Evolutionary conservation across 2,797 vertebrate species (phyloP), one percentile per base, ranked within the genome.

Genomic region (Mormyrops boulengeri): DNA sequence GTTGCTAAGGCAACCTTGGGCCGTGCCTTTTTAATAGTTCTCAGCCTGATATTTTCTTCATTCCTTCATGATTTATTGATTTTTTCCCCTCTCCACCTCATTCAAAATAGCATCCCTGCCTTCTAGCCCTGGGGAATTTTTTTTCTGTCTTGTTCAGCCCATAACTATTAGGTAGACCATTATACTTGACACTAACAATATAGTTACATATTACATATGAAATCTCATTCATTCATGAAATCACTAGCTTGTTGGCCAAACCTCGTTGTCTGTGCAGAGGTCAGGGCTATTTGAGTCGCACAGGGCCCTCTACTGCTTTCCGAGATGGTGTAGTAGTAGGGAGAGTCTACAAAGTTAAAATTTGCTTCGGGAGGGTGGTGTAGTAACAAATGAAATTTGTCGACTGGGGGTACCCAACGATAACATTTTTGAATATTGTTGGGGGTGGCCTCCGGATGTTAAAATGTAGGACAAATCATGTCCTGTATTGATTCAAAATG

Each of bases 1-100:
- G 91, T 92, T 91, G 90, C 89, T 88, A 73, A 91, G 90, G 91
- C 34, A 89, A 92, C 89, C 44, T 19, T 4, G 12, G 60, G 22
- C 62, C 62, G 69, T 80, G 90, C 91, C 90, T 90, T 87, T 87
- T 85, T 90, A 91, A 90, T 89, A 89, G 90, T 87, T 55, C 47
- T 52, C n/a, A 77, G 77, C 62, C 91, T 53, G 88, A 88, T 91
- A 30, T 89, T 89, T 90, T 87, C 80, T 60, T 85, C 88, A 77
- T 87, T 89, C 82, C 69, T 87, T 87, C 69, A 88, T 90, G 69
- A 88, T 69, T 88, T 89, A 90, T 90, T 90, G 89, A 90, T 90
- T 89, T 62, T 82, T 69, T 62, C 22, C 88, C 30, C 7, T 55
- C 22, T 88, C 87, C 73, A 52, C 88, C 82, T 50, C n/a, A 57